Evolutionary conservation across 1,140 invertebrate genomes (phyloP).

Genomic region (Drosophila pseudoobscura): DNA sequence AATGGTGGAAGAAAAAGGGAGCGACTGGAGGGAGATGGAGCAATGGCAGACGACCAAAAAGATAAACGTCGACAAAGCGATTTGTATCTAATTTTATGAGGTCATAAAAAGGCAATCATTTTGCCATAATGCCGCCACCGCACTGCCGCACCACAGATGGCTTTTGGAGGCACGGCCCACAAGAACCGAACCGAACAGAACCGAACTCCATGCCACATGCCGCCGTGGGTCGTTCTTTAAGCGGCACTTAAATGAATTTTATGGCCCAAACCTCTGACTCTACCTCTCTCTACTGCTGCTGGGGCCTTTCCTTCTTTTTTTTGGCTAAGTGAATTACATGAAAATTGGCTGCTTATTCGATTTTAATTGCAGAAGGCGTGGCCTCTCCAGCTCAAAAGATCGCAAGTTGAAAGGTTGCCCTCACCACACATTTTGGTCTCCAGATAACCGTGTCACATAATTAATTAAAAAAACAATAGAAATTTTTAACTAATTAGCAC

Average conservation of each 20-base stretch:
- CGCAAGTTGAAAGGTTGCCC: constrained; percentile 42
- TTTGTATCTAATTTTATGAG: constrained; percentile 83
- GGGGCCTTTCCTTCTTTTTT: constrained; percentile 14
- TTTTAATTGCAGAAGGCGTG: constrained; percentile 69
- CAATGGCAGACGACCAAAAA: constrained; percentile 22
- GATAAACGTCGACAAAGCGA: constrained; percentile 79
- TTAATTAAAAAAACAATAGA: constrained; percentile 69
- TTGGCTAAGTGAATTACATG: constrained; percentile 74
- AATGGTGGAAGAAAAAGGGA: constrained; percentile 9
- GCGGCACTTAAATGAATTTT: constrained; percentile 72
- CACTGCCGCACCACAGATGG: constrained; percentile 58
- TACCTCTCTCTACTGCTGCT: too few relatives aligned
- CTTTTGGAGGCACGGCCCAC: constrained; percentile 56
- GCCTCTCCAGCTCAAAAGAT: constrained; percentile 26
- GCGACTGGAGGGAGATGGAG: constrained; percentile 16
- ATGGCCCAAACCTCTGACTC: constrained; percentile 42
- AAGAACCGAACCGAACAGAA: constrained; percentile 54
- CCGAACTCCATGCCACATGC: constrained; percentile 1
- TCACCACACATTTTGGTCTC: constrained; percentile 23
- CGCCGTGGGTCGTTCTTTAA: constrained; percentile 45
- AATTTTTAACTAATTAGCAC: constrained; percentile 76
- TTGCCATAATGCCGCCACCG: constrained; percentile 71
- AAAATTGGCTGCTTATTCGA: constrained; percentile 74
- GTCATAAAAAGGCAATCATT: constrained; percentile 83
- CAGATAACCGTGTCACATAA: constrained; percentile 79